Percentiles rank a stretch among this genome's conserved stretches.
Conservation (phyloP, 37 sponge, comb jelly and placozoan species). For the Agelas oroides region DNA sequence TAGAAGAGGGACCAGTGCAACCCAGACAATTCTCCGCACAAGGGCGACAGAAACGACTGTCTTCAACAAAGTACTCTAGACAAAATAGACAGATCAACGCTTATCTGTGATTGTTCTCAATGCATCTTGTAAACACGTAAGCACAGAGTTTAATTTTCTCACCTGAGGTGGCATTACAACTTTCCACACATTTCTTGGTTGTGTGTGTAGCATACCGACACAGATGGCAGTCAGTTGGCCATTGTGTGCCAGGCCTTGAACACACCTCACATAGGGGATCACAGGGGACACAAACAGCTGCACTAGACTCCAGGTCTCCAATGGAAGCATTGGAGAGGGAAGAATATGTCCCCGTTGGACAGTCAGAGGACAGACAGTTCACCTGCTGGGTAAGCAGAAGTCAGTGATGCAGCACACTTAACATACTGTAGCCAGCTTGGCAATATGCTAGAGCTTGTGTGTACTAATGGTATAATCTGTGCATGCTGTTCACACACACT, state of each 20-base stretch:
- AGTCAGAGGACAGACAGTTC: conserved; percentile 11
- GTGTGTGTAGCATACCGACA: conserved; percentile 1
- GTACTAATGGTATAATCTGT: too few relatives aligned
- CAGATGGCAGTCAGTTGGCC: background rate
- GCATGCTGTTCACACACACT: too few relatives aligned
- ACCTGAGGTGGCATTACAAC: conserved; percentile 6
- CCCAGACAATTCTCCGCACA: conserved; percentile 36
- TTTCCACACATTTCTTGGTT: conserved; percentile 15
- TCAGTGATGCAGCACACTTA: too few relatives aligned
- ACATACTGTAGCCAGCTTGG: too few relatives aligned
- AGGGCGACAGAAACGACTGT: conserved; percentile 14
- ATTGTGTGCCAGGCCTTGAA: conserved; percentile 16
- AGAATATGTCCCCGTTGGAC: conserved; percentile 27
- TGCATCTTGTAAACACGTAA: too few relatives aligned
- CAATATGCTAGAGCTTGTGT: too few relatives aligned
- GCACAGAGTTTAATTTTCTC: too few relatives aligned
- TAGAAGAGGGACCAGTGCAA: conserved; percentile 39
- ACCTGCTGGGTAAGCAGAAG: too few relatives aligned
- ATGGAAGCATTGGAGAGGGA: background rate
- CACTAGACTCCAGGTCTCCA: conserved; percentile 12
- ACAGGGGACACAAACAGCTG: conserved; percentile 48
- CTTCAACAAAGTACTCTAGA: conserved; percentile 30
- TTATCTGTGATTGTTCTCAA: too few relatives aligned
- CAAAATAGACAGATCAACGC: too few relatives aligned
- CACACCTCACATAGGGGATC: conserved; percentile 44